Evolutionary conservation across 2,888 invertebrate genomes (phyloP), one percentile per base, ranked within the genome.

Genomic region (Metalampra italica): DNA sequence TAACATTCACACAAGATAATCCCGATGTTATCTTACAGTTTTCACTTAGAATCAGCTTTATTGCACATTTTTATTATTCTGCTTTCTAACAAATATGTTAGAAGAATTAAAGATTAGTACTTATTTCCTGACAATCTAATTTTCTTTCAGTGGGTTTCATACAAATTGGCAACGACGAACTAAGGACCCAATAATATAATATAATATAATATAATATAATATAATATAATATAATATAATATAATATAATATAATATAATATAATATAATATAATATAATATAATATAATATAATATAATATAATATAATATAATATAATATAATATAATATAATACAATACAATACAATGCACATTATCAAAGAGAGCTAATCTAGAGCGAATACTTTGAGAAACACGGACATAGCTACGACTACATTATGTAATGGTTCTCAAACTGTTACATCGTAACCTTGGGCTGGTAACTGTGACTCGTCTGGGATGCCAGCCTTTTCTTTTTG

Each of bases 61-160:
- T 64, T 60, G 56, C 55, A 54, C 45, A 56, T 56, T 57, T 54
- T 50, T 15, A 14, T 53, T 48, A 45, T 56, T 48, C 60, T 53
- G 61, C 71, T 74, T 75, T 71, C 71, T 75, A 70, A 57, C 54
- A 55, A 58, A 55, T 50, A 52, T 50, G 48, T 47, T 37, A 29
- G 29, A 22, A 29, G 9, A 11, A 34, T 11, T n/a, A n/a, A n/a
- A n/a, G 11, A 34, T 34, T 2, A 7, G 1, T 7, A 22, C 5
- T 22, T 22, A 22, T 5, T 22, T 22, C 22, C 22, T 22, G 22
- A 5, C 5, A 22, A n/a, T n/a, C n/a, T n/a, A n/a, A n/a, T n/a
- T n/a, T n/a, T n/a, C n/a, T n/a, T n/a, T n/a, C n/a, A n/a, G n/a
- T n/a, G n/a, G n/a, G n/a, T n/a, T n/a, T n/a, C n/a, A n/a, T n/a